These are phyloP conservation scores for Enchytraeus crypticus DNA, from an alignment of 2,888 invertebrate species.

Conservation along the genomic window DNA sequence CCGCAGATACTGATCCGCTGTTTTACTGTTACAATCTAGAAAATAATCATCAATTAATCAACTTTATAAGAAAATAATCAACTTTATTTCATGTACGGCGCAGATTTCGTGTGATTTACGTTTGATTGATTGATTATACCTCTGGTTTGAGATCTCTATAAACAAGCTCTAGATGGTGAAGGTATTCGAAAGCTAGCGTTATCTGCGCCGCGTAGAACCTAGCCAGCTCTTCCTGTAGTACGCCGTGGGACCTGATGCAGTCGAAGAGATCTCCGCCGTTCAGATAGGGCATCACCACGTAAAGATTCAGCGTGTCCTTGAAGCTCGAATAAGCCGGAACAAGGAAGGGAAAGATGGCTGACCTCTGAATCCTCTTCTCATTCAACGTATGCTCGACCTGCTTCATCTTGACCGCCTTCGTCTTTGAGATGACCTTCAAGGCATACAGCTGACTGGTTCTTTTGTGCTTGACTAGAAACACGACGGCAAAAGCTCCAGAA, in stretches of 20 bases:
- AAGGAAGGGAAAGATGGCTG: background rate
- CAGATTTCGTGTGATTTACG: too few species aligned
- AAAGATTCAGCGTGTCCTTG: slow-evolving; percentile 69
- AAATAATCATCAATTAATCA: too few species aligned
- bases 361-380: background rate
- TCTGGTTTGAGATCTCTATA: slow-evolving; percentile 56
- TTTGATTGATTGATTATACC: too few species aligned
- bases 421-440: background rate
- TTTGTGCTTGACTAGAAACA: background rate
- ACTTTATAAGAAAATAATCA: too few species aligned
- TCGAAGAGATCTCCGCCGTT: slow-evolving; percentile 91
- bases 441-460: background rate
- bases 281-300: slow-evolving; percentile 94
- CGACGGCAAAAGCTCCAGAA: background rate
- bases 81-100: too few species aligned
- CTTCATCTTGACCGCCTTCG: background rate
- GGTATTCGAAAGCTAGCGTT: slow-evolving; percentile 81
- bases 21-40: too few species aligned
- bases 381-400: background rate
- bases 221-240: slow-evolving; percentile 66
- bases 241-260: slow-evolving; percentile 80
- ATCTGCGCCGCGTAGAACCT: slow-evolving; percentile 93
- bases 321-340: background rate
- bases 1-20: too few species aligned
- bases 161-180: slow-evolving; percentile 63